Evolutionary conservation across 2,113 vertebrate species (phyloP).

Genomic region (Pseudopipra pipra): DNA sequence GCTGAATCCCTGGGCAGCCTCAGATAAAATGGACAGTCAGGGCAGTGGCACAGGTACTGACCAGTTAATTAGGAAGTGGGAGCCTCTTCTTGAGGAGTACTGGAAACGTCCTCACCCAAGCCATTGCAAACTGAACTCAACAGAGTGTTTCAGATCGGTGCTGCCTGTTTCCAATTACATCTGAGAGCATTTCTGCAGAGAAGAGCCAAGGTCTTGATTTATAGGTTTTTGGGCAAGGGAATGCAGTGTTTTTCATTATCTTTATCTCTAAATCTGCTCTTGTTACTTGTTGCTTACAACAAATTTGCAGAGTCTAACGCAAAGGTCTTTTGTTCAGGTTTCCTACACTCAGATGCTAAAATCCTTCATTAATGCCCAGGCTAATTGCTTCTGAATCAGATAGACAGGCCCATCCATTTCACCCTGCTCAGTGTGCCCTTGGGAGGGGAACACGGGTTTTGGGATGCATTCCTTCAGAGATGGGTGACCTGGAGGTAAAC

Average conservation of each 20-base stretch:
- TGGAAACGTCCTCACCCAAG: neutral
- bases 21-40: neutral
- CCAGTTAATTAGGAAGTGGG: neutral
- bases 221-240: constrained; percentile 53
- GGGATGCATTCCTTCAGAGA: neutral
- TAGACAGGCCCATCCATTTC: neutral
- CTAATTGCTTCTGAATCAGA: constrained; percentile 13
- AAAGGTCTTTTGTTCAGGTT: constrained; percentile 24
- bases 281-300: constrained; percentile 40
- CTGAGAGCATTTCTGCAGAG: neutral
- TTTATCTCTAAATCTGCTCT: constrained; percentile 55
- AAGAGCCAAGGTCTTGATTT: constrained; percentile 59
- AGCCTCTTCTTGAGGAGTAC: neutral
- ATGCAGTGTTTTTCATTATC: constrained; percentile 43
- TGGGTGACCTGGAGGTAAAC: neutral
- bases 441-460: fast-evolving
- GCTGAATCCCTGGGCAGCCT: neutral
- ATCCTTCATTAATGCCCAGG: neutral
- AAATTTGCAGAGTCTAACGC: constrained; percentile 1
- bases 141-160: neutral
- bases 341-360: neutral
- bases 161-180: constrained; percentile 50
- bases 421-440: fast-evolving
- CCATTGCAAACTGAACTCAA: neutral
- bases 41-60: neutral